Evolutionary conservation across 2,797 vertebrate species (phyloP), one percentile per base, ranked within the genome.

Genomic region (Clarias platycephalus): DNA sequence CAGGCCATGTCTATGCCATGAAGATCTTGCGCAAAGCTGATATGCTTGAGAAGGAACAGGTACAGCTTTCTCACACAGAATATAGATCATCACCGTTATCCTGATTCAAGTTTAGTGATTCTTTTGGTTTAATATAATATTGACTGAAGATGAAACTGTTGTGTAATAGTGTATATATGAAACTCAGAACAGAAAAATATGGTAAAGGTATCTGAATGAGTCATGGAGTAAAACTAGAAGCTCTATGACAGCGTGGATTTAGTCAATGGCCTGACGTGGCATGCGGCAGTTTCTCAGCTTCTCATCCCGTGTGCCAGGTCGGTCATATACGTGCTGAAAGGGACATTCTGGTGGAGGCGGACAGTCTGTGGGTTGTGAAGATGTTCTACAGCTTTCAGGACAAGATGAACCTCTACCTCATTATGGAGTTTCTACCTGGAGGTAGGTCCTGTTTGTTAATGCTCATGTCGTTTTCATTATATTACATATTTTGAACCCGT

Each of bases 381-480:
- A 99, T 99, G 98, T 99, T 99, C 93, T 99, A 99, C 70, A 99
- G 98, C 86, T 99, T 99, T 92, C 98, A 99, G 93, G 98, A 99
- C 91, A 99, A 99, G 91, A 95, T 99, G 93, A 99, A 99, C 93
- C 98, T 99, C 88, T 99, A 99, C 93, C 96, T 99, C 90, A 98
- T 99, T 93, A 99, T 99, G 98, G 98, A 99, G 92, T 99, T 99
- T 91, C 94, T 99, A 84, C 98, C 98, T 79, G 98, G 98, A 97
- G 98, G 98, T 99, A 93, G 90, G 91, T 58, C 7, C 37, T 49
- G 24, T 62, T 16, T 37, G 68, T 83, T 37, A 44, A 63, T 34
- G n/a, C n/a, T n/a, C 13, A 22, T 24, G 24, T 44, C 18, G 22
- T 13, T 3, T 34, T 76, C 4, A 26, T 28, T 18, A 22, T 7